Percentiles rank a stretch among this genome's conserved stretches.
These are phyloP conservation scores for Andricus quercusramuli DNA, from an alignment of 2,888 invertebrate genomes.

Conservation along the genomic window DNA sequence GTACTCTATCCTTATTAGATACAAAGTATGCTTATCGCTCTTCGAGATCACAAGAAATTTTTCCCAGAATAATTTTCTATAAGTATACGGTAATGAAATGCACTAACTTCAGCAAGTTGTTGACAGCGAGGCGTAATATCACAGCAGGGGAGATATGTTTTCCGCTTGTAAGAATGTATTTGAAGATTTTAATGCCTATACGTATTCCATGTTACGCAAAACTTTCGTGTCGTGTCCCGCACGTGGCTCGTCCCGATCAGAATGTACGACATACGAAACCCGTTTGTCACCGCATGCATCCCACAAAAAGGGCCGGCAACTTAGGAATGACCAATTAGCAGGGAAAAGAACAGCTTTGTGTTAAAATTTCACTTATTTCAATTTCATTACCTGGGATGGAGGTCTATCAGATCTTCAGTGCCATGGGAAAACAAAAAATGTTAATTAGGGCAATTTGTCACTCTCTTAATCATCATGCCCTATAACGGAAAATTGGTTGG, in stretches of 20 bases:
- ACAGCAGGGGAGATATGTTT: conserved; percentile 3
- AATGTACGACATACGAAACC: conserved; percentile 18
- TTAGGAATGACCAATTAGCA: not conserved
- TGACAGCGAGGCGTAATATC: conserved; percentile 22
- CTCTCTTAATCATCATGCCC: not conserved
- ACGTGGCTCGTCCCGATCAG: conserved; percentile 14
- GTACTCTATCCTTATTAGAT: not conserved
- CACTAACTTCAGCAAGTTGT: not conserved
- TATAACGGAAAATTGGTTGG: not conserved
- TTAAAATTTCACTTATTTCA: conserved; percentile 1
- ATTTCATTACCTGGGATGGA: conserved; percentile 2
- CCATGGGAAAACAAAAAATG: not conserved
- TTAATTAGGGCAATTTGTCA: not conserved
- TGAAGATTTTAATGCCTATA: not conserved
- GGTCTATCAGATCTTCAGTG: not conserved
- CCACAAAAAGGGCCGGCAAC: not conserved
- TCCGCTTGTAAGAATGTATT: not conserved
- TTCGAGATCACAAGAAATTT: not conserved
- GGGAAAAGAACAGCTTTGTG: conserved; percentile 16
- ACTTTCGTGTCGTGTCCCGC: conserved; percentile 6
- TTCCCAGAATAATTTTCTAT: not conserved
- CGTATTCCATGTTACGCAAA: conserved; percentile 2
- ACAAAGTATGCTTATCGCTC: not conserved
- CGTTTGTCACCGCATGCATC: conserved; percentile 29
- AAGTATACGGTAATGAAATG: conserved; percentile 4